These are phyloP conservation scores for Eilema caniola DNA, from an alignment of 2,888 invertebrate species.

Conservation along the genomic window DNA sequence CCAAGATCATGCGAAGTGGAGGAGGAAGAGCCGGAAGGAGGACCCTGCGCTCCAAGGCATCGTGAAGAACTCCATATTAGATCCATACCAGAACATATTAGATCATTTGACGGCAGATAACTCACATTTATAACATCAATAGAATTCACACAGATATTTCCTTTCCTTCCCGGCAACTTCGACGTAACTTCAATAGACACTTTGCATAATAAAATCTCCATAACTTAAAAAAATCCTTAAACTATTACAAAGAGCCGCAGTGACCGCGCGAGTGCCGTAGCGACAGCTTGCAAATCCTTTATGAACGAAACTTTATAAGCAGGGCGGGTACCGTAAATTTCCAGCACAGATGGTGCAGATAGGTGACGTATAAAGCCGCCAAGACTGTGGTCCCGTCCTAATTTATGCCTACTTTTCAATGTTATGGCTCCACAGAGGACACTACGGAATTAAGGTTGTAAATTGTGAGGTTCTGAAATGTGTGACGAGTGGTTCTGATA, in stretches of 20 bases:
- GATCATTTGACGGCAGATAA: no score
- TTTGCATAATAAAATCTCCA: constrained; percentile 28
- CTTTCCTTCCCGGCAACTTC: not conserved
- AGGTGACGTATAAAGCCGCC: constrained; percentile 61
- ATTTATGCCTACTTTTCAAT: constrained; percentile 53
- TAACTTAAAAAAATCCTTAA: constrained; percentile 22
- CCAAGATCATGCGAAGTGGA: no score
- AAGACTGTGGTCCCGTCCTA: constrained; percentile 37
- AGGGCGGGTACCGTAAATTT: constrained; percentile 61
- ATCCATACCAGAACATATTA: no score
- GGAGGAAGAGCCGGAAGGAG: no score
- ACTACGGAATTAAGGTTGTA: constrained; percentile 39
- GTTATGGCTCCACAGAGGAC: constrained; percentile 31
- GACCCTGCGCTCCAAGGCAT: no score
- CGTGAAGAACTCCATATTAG: no score
- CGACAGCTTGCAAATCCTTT: constrained; percentile 50
- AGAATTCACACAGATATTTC: not conserved
- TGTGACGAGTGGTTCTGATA: constrained; percentile 12
- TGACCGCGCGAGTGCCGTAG: constrained; percentile 40
- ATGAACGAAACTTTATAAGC: constrained; percentile 57
- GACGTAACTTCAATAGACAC: not conserved
- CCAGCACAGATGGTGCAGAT: constrained; percentile 62
- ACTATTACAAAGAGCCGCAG: constrained; percentile 38
- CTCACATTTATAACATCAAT: not conserved
- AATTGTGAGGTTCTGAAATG: constrained; percentile 28